These are phyloP conservation scores for Mythimna pallens DNA, from an alignment of 2,888 invertebrate species.

Conservation along the genomic window DNA sequence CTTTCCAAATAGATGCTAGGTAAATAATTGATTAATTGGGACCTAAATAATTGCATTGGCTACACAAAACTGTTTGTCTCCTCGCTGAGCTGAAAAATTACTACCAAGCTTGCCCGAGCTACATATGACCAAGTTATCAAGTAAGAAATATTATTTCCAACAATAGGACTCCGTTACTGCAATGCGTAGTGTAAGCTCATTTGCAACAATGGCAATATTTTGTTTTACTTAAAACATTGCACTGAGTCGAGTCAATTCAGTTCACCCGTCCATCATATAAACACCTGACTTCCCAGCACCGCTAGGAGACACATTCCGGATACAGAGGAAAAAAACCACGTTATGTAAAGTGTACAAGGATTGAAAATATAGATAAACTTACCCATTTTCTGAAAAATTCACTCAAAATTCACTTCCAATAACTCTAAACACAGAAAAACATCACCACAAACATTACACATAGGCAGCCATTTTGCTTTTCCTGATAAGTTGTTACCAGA, in stretches of 20 bases:
- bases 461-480: conserved; percentile 83
- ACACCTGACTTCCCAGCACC: conserved; percentile 58
- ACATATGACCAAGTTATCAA: background rate
- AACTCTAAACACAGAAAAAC: conserved; percentile 80
- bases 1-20: too few relatives aligned
- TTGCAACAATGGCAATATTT: background rate
- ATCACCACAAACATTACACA: conserved; percentile 85
- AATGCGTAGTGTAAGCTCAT: background rate
- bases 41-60: too few relatives aligned
- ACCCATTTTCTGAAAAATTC: conserved; percentile 81
- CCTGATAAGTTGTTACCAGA: conserved; percentile 24
- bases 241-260: background rate
- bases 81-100: background rate
- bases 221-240: background rate
- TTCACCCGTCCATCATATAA: conserved; percentile 53
- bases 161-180: background rate
- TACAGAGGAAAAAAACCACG: background rate
- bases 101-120: background rate
- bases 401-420: conserved; percentile 73
- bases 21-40: too few relatives aligned
- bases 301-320: conserved; percentile 23
- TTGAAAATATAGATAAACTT: conserved; percentile 66
- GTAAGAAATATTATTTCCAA: background rate
- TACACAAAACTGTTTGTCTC: background rate
- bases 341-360: too few relatives aligned